Evolutionary conservation across 2,888 invertebrate genomes (phyloP).

Genomic region (Erynnis tages): DNA sequence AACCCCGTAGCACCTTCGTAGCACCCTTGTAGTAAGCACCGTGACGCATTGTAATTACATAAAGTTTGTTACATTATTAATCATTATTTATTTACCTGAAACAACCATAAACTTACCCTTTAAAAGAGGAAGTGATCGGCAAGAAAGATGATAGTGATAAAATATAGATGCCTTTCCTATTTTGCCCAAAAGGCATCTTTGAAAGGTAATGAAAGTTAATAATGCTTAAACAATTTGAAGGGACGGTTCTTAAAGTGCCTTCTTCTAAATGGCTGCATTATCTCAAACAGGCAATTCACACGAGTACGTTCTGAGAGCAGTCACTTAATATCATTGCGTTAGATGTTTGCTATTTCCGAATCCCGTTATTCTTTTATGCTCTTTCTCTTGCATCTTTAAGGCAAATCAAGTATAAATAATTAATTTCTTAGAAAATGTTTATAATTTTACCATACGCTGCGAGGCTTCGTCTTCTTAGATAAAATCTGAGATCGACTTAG

Average conservation of each 20-base stretch:
- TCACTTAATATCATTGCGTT: constrained; percentile 16
- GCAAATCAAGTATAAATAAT: not conserved
- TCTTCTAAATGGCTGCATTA: constrained; percentile 38
- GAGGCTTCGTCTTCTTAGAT: too few species aligned
- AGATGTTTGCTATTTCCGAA: constrained; percentile 10
- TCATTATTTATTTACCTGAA: too few species aligned
- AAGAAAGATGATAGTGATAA: not conserved
- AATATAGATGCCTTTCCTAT: not conserved
- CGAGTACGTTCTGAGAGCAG: constrained; percentile 17
- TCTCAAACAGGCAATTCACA: constrained; percentile 36
- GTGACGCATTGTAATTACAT: too few species aligned
- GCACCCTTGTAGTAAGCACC: too few species aligned
- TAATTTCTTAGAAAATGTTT: too few species aligned
- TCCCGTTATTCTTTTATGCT: not conserved
- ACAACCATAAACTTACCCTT: constrained; percentile 33
- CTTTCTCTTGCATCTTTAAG: not conserved
- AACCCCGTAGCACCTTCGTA: too few species aligned
- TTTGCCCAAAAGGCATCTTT: not conserved
- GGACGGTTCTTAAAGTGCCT: constrained; percentile 20
- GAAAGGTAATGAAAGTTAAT: constrained; percentile 15
- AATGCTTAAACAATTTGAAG: constrained; percentile 29
- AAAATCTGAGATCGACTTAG: too few species aligned
- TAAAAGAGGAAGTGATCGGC: not conserved
- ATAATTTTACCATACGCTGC: too few species aligned
- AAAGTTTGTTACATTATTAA: too few species aligned